Evolutionary conservation across 1,140 invertebrate genomes (phyloP).

Genomic region (Drosophila fuyamai): DNA sequence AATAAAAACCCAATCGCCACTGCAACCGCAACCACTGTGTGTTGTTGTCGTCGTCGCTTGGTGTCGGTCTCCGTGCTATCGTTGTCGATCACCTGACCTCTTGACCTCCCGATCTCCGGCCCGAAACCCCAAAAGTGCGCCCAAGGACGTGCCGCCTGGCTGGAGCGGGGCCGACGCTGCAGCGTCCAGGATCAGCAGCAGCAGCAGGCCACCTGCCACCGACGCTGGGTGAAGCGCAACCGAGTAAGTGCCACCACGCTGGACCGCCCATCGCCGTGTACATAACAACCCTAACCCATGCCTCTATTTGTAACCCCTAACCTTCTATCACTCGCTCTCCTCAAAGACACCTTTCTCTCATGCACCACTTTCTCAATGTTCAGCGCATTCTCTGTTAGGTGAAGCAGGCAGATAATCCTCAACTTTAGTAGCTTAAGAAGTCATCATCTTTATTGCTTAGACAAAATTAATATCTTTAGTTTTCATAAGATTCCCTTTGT

Average conservation of each 20-base stretch:
- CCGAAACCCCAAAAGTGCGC: constrained; percentile 86
- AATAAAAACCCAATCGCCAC: constrained; percentile 50
- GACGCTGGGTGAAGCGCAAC: constrained; percentile 93
- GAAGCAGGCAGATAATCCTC: constrained; percentile 38
- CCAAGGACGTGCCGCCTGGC: constrained; percentile 92
- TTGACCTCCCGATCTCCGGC: background rate
- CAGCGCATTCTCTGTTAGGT: constrained; percentile 66
- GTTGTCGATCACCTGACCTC: constrained; percentile 35
- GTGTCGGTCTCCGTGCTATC: constrained; percentile 65
- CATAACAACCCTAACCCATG: constrained; percentile 1
- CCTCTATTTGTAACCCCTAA: constrained; percentile 24
- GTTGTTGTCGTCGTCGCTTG: constrained; percentile 65
- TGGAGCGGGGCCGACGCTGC: constrained; percentile 89
- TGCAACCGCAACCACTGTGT: constrained; percentile 45
- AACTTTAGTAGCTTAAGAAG: constrained; percentile 1
- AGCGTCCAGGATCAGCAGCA: constrained; percentile 88
- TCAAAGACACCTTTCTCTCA: constrained; percentile 18
- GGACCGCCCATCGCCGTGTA: constrained; percentile 26
- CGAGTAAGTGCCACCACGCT: constrained; percentile 87
- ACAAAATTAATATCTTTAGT: constrained; percentile 15
- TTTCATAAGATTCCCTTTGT: constrained; percentile 18
- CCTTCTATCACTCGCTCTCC: constrained; percentile 21
- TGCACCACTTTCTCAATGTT: constrained; percentile 51
- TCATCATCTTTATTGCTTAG: background rate
- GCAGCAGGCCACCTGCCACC: constrained; percentile 87